Evolutionary conservation across 2,113 vertebrate species (phyloP), one percentile per base, ranked within the genome.

Genomic region (Caranx melampygus): DNA sequence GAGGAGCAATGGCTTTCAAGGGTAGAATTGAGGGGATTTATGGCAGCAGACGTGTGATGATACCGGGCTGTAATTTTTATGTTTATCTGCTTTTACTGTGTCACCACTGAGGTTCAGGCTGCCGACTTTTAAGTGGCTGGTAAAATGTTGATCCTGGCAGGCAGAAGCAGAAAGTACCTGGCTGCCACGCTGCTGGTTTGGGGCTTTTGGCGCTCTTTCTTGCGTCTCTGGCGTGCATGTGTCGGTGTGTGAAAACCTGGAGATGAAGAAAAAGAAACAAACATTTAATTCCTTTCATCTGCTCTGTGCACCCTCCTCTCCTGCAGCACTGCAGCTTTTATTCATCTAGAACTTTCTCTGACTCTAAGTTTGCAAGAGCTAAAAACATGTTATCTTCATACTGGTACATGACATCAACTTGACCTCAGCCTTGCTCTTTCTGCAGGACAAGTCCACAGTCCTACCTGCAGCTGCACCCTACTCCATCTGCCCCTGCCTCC

Each of bases 21-120:
- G 55, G 78, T 1, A 2, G 44, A 78, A 9, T 59, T 71, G 31
- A 40, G 40, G 40, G 57, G 66, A 26, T 65, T 68, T 69, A 76
- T 61, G 55, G 16, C 66, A 33, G 37, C 1, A 21, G 8, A 3
- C 26, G 40, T 26, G 54, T 55, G 45, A 37, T 58, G 31, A 75
- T 6, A 47, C 49, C 3, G 15, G 20, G 31, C 12, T 33, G 11
- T 60, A 44, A 74, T 44, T 16, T 58, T 57, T 7, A 16, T 61
- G n/a, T 34, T 78, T 49, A 35, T 62, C 15, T 51, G 42, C 16
- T 60, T 33, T n/a, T 20, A 40, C n/a, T 8, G 18, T 45, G 12
- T 8, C 34, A 33, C 6, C 18, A 1, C 26, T 60, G 11, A 15
- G 55, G 57, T 47, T 64, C 55, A 33, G 3, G n/a, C 61, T 63